Percentiles rank a stretch among this genome's conserved stretches.
phyloP scores from a whole-genome alignment of 2,888 invertebrate genomes.

The Melolontha melolontha region DNA sequence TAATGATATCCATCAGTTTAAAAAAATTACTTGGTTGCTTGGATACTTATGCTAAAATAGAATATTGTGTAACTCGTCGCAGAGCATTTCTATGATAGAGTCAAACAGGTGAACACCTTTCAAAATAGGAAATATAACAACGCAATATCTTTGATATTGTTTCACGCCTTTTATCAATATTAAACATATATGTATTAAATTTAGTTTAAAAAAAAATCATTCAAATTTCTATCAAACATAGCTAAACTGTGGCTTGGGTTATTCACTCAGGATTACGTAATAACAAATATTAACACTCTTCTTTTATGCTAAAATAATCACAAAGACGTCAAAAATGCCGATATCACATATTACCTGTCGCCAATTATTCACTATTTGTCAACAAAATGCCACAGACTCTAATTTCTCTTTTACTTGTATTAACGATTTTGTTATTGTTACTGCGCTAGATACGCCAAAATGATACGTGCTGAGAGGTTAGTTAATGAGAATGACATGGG shows the following conservation, averaged over 20 bases:
- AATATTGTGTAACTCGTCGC: too few species aligned
- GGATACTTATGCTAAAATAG: too few species aligned
- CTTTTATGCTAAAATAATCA: conserved; percentile 1
- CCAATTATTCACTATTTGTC: conserved; percentile 35
- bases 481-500: background rate
- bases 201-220: conserved; percentile 12
- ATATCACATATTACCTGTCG: conserved; percentile 29
- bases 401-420: conserved; percentile 3
- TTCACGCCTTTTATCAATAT: too few species aligned
- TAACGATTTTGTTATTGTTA: too few species aligned
- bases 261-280: conserved; percentile 19
- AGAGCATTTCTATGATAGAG: too few species aligned
- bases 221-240: conserved; percentile 4
- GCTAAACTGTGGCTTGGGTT: conserved; percentile 24
- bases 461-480: background rate
- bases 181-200: too few species aligned
- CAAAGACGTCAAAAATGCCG: conserved; percentile 37
- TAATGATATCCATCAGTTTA: too few species aligned
- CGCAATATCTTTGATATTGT: too few species aligned
- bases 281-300: conserved; percentile 10
- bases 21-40: too few species aligned
- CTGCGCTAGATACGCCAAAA: too few species aligned
- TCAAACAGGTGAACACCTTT: too few species aligned
- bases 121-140: too few species aligned
- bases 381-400: conserved; percentile 32